Evolutionary conservation across 2,113 vertebrate species (phyloP).

Genomic region (Xenopus laevis): DNA sequence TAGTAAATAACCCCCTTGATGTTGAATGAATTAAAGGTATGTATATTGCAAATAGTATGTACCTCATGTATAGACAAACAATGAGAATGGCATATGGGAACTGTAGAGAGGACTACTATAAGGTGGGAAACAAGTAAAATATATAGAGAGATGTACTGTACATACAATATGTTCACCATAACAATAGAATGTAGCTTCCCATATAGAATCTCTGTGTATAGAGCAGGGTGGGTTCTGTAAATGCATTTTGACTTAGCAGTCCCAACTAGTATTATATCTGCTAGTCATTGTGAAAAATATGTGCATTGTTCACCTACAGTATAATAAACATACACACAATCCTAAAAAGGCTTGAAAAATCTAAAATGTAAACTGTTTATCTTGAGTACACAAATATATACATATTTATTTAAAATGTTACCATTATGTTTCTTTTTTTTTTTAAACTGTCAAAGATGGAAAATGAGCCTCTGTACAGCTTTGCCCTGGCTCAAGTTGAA

Average conservation of each 20-base stretch:
- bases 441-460: not conserved
- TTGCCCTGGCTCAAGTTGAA: not conserved
- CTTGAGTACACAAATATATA: not conserved
- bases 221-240: constrained; percentile 5
- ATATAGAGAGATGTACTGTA: too few relatives aligned
- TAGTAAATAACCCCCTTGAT: too few relatives aligned
- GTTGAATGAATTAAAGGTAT: too few relatives aligned
- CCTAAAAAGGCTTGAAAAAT: not conserved
- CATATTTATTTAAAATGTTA: not conserved
- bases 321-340: not conserved
- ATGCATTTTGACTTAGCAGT: constrained; percentile 16
- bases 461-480: not conserved
- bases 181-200: too few relatives aligned
- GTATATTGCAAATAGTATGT: too few relatives aligned
- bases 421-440: not conserved
- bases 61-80: too few relatives aligned
- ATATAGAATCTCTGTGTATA: too few relatives aligned
- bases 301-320: constrained; percentile 10
- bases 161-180: too few relatives aligned
- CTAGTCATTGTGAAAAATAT: constrained; percentile 11
- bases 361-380: not conserved
- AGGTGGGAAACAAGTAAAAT: too few relatives aligned
- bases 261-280: constrained; percentile 26
- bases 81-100: too few relatives aligned
- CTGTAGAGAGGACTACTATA: too few relatives aligned